Percentiles rank a stretch among this genome's conserved stretches.
Conservation (phyloP, 2,888 invertebrate species). For the Drepana falcataria region DNA sequence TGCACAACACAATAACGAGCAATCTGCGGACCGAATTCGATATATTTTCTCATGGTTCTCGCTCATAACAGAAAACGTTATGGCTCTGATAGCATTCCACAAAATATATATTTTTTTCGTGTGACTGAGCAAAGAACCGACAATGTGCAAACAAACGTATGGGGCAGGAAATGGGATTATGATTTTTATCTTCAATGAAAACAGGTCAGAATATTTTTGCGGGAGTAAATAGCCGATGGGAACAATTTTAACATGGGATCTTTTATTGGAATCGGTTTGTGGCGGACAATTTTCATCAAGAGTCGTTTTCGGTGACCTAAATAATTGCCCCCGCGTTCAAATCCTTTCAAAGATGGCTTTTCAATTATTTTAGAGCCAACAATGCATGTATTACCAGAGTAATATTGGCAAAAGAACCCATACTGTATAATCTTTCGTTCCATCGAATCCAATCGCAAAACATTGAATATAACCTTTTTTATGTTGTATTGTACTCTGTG, state of each 20-base stretch:
- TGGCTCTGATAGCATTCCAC: slow-evolving; percentile 11
- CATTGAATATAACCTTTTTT: no score
- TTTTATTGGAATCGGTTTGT: background rate
- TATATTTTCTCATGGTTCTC: background rate
- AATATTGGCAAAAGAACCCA: no score
- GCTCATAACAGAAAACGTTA: background rate
- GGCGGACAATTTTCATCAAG: no score
- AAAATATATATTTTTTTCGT: slow-evolving; percentile 17
- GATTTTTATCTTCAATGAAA: slow-evolving; percentile 9
- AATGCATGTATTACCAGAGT: no score
- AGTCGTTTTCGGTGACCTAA: no score
- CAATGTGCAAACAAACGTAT: slow-evolving; percentile 10
- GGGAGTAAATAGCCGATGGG: background rate
- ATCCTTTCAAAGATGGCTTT: no score
- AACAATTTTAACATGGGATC: background rate
- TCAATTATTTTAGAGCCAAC: no score
- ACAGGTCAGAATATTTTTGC: background rate
- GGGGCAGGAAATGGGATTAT: slow-evolving; percentile 6
- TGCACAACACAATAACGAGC: background rate
- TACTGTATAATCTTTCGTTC: no score
- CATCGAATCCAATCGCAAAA: no score
- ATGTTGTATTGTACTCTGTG: no score
- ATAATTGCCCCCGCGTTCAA: no score
- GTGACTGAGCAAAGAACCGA: slow-evolving; percentile 10
- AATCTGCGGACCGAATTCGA: background rate